These are phyloP conservation scores for Gobionotothen gibberifrons DNA, from an alignment of 2,797 vertebrate species.

Conservation along the genomic window DNA sequence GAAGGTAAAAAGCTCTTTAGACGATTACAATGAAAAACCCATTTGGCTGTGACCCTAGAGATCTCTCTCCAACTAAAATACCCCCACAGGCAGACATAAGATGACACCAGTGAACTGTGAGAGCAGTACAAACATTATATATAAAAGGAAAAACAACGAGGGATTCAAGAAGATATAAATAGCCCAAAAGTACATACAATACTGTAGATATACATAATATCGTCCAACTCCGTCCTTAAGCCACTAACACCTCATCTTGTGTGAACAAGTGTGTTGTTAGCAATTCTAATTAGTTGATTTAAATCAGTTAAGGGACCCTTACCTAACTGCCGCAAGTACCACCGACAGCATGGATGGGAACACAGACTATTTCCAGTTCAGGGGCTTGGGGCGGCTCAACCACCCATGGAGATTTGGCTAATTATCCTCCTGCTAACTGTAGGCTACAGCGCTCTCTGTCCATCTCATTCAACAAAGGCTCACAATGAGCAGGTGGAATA, in stretches of 20 bases:
- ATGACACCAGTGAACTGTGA: background rate
- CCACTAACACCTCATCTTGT: background rate
- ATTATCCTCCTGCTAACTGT: conserved; percentile 72
- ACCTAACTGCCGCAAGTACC: conserved; percentile 59
- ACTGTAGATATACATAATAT: background rate
- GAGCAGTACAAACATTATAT: background rate
- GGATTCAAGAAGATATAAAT: background rate
- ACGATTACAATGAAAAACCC: conserved; percentile 29
- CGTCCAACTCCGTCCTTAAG: background rate
- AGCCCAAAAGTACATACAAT: background rate
- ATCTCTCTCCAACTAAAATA: conserved; percentile 2
- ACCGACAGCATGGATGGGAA: conserved; percentile 61
- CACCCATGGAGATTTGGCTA: conserved; percentile 71
- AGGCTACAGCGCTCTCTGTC: conserved; percentile 28
- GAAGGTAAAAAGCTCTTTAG: conserved; percentile 25
- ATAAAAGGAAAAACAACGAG: background rate
- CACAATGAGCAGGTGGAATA: conserved; percentile 35
- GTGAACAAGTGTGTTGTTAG: conserved; percentile 42
- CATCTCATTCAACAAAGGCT: conserved; percentile 10
- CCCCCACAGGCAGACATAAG: conserved; percentile 9
- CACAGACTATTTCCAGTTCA: conserved; percentile 52
- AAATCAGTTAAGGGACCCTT: conserved; percentile 67
- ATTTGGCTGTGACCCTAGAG: conserved; percentile 34
- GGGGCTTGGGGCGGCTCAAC: conserved; percentile 52
- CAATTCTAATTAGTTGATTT: conserved; percentile 70